Evolutionary conservation across 2,888 invertebrate genomes (phyloP), one percentile per base, ranked within the genome.

Genomic region (Ligdia adustata): DNA sequence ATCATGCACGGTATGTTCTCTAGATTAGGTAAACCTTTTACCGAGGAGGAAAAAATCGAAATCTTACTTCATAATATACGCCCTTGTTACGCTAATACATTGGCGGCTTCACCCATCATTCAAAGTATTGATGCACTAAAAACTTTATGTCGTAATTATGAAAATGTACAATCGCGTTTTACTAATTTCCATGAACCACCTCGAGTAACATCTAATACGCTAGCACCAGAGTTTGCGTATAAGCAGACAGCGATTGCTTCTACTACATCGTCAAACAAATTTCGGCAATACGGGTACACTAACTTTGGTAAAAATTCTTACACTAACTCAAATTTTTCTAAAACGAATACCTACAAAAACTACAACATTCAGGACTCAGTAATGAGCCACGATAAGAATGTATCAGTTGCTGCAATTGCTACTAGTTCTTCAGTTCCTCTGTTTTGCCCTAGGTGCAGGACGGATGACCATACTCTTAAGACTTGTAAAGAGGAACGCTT

Each of bases 1-100:
- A 61, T 63, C 1, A 62, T 66, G 61, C 15, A 44, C 1, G 58
- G 55, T 3, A 44, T 60, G 52, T 62, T 64, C 20, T 54, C 57
- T 0, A 47, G 60, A 0, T 28, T 64, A 0, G 24, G 1, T 1
- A 58, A 52, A 27, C 22, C 43, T 0, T n/a, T 53, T 6, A 9
- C 41, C 0, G 61, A 66, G 11, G 37, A 48, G 0, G 57, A 56
- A 0, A 55, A 62, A 34, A 9, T 64, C 1, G 61, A 66, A 3
- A 62, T 66, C 1, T 1, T 66, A 0, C 3, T 61, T 0, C 60
- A 60, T 27, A 63, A 60, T 16, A 58, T 63, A 5, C 41, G 57
- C 0, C 63, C 63, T 0, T 59, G 56, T 9, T 62, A 58, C 24
- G 46, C 60, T 0, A 43, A 3, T 12, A 42, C 39, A 0, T 7